Evolutionary conservation across 2,113 vertebrate genomes (phyloP), one percentile per base, ranked within the genome.

Genomic region (Trinectes maculatus): DNA sequence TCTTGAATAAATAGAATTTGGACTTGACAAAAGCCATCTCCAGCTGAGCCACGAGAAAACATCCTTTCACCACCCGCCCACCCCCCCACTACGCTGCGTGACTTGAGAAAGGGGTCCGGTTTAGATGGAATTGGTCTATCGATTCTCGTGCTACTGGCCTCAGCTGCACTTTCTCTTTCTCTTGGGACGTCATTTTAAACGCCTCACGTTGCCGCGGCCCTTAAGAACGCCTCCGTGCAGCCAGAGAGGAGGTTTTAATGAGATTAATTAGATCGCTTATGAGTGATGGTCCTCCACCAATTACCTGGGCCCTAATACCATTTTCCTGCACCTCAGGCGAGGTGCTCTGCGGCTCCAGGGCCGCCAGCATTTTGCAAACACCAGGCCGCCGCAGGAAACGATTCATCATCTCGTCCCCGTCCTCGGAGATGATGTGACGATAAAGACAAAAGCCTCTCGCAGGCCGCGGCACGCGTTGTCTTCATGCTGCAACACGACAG

Each of bases 1-100:
- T 89, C 83, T 89, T 87, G 87, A 83, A 90, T 87, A 89, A 92
- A 86, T 89, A 86, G 80, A 87, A 85, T 90, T 90, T 87, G 78
- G 87, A 83, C 80, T 87, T 68, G 79, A 91, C 81, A 86, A 84
- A 89, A 85, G 87, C 84, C 82, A 49, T n/a, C 85, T 87, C 89
- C 87, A 91, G 87, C 89, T 86, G 87, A 85, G 87, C 87, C 75
- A 66, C 73, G 84, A 90, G 76, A 83, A 84, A 80, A 77, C 85
- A 57, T 85, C 82, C 82, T 83, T 84, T 86, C 68, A 82, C 77
- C 69, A 2, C 71, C n/a, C n/a, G n/a, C 29, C 79, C 79, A 47
- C 69, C 67, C 77, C 80, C 81, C 84, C 49, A 65, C 75, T 18
- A 64, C 31, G 62, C 43, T 5, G 57, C 67, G 60, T 71, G 71